phyloP scores from a whole-genome alignment of 2,888 invertebrate species.

The Rhingia campestris region DNA sequence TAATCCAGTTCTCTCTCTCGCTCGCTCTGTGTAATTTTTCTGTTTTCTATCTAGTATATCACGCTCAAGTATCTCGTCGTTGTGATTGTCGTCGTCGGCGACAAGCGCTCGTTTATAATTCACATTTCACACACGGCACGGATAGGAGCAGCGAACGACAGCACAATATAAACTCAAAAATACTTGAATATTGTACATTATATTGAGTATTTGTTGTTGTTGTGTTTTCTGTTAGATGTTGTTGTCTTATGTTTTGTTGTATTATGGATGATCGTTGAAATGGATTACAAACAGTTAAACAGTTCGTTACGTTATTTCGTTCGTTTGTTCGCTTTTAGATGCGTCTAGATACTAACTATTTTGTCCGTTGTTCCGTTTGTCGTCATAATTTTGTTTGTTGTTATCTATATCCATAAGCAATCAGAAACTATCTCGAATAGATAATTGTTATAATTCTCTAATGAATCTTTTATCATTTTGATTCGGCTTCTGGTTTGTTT shows the following conservation, averaged over 20 bases:
- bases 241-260: slow-evolving; percentile 41
- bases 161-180: slow-evolving; percentile 52
- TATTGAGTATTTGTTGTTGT: slow-evolving; percentile 39
- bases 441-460: slow-evolving; percentile 45
- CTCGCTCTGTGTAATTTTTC: slow-evolving; percentile 29
- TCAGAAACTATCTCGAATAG: slow-evolving; percentile 40
- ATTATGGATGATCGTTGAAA: slow-evolving; percentile 38
- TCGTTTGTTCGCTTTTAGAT: slow-evolving; percentile 38
- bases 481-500: slow-evolving; percentile 63
- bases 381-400: slow-evolving; percentile 28
- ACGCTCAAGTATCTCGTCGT: slow-evolving; percentile 63
- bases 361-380: slow-evolving; percentile 13
- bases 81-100: slow-evolving; percentile 43
- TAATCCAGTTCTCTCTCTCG: slow-evolving; percentile 75
- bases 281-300: slow-evolving; percentile 65
- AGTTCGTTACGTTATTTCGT: slow-evolving; percentile 48
- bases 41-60: slow-evolving; percentile 49
- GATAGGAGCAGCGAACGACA: slow-evolving; percentile 52
- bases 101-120: slow-evolving; percentile 63
- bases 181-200: slow-evolving; percentile 56
- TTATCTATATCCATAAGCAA: slow-evolving; percentile 41
- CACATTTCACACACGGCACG: slow-evolving; percentile 52
- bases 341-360: slow-evolving; percentile 22
- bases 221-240: slow-evolving; percentile 37
- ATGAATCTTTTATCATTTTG: slow-evolving; percentile 52